A percentile compares a stretch with the other conserved stretches of the same genome.
These are phyloP conservation scores for Neogobius melanostomus DNA, from an alignment of 2,113 vertebrate species.

Conservation along the genomic window DNA sequence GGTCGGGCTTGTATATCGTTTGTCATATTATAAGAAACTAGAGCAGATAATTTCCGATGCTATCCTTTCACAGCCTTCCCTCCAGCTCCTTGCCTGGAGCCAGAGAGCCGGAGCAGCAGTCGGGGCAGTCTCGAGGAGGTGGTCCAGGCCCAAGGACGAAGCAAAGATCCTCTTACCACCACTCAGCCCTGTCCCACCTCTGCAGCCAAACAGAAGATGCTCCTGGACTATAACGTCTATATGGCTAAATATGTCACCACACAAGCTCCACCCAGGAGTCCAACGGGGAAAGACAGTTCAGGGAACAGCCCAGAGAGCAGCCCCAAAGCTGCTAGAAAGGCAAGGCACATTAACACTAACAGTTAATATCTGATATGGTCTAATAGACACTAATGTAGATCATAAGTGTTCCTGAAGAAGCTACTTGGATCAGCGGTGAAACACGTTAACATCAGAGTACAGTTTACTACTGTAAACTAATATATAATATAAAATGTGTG, in stretches of 20 bases:
- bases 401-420: too few species aligned
- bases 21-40: not conserved
- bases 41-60: not conserved
- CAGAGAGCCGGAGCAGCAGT: conserved; percentile 90
- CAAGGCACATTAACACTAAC: conserved; percentile 46
- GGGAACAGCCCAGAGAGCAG: conserved; percentile 87
- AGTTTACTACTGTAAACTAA: too few species aligned
- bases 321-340: conserved; percentile 88
- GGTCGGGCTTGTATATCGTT: not conserved
- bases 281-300: conserved; percentile 76
- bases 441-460: too few species aligned
- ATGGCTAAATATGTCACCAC: conserved; percentile 91
- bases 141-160: conserved; percentile 77
- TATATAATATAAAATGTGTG: too few species aligned
- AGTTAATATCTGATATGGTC: too few species aligned
- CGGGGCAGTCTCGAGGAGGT: conserved; percentile 88
- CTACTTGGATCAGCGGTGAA: too few species aligned
- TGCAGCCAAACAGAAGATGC: conserved; percentile 84
- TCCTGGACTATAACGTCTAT: conserved; percentile 91
- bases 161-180: conserved; percentile 74
- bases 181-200: conserved; percentile 39
- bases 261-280: conserved; percentile 75
- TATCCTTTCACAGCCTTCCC: conserved; percentile 76
- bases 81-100: conserved; percentile 75
- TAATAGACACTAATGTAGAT: too few species aligned